phyloP scores from a whole-genome alignment of 1,140 invertebrate species.

The Drosophila nigromelanica region DNA sequence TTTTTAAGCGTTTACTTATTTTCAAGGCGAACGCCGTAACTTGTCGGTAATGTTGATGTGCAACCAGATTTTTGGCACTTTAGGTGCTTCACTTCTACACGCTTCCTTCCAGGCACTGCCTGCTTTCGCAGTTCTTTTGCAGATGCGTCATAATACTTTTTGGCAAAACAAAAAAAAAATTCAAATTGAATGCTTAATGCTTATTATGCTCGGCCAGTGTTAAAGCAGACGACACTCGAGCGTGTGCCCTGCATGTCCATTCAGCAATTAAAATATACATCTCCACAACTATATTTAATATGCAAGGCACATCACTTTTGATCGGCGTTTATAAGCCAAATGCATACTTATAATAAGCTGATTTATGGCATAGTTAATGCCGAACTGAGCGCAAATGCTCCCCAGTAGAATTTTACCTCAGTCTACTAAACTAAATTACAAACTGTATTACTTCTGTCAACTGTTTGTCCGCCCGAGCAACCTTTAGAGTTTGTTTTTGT shows the following conservation, averaged over 20 bases:
- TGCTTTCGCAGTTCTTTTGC: neutral
- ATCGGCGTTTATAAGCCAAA: slow-evolving; percentile 27
- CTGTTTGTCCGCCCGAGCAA: neutral
- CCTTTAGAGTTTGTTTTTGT: slow-evolving; percentile 4
- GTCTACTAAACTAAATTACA: slow-evolving; percentile 12
- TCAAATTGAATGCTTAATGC: slow-evolving; percentile 14
- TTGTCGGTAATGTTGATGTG: slow-evolving; percentile 9
- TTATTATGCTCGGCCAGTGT: slow-evolving; percentile 45
- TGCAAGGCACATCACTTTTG: slow-evolving; percentile 42
- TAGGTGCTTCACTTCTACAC: neutral
- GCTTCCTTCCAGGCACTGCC: neutral
- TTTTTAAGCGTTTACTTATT: slow-evolving; percentile 32
- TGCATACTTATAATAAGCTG: slow-evolving; percentile 38
- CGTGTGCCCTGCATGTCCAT: slow-evolving; percentile 23
- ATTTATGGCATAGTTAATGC: slow-evolving; percentile 44
- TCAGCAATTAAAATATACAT: neutral
- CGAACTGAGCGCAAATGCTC: slow-evolving; percentile 1
- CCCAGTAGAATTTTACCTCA: slow-evolving; percentile 24
- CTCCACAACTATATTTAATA: slow-evolving; percentile 21
- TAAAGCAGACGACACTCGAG: slow-evolving; percentile 37
- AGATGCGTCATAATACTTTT: slow-evolving; percentile 11
- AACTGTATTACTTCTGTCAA: slow-evolving; percentile 26
- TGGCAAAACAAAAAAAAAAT: neutral
- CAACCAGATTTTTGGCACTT: slow-evolving; percentile 9
- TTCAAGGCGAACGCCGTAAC: slow-evolving; percentile 52